Evolutionary conservation across 2,888 invertebrate species (phyloP), one percentile per base, ranked within the genome.

Genomic region (Mayetiola destructor): DNA sequence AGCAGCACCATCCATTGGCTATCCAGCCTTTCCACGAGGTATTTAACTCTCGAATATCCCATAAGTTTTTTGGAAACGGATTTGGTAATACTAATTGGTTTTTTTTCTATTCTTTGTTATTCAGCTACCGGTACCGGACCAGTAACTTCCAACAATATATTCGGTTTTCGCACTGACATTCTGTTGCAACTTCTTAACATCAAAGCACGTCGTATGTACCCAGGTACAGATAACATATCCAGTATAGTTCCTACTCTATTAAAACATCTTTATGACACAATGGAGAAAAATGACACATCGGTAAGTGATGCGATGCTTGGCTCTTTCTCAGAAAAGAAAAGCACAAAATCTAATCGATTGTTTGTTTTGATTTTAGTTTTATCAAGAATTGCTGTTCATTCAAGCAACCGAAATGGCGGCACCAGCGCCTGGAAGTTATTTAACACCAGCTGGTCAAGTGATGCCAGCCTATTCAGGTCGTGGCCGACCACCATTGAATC

Each of bases 201-300:
- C 66, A 71, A 72, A 61, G 73, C 83, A 55, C 75, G 78, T 56
- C 78, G 80, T 61, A 82, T 83, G 65, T 78, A 80, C 73, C 82
- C 82, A 32, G 76, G 75, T 61, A 73, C 81, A 67, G 72, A 73
- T 59, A 80, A 82, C 67, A 75, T 83, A 35, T 72, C 78, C 6
- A 77, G 77, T 62, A 74, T 81, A 66, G 70, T 82, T 63, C 81
- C 83, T 10, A 66, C 67, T 14, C 74, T 82, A 61, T 64, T 76
- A 57, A 70, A 75, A 60, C 72, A 74, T 56, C 72, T 84, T 56
- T 79, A 79, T 67, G 76, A 76, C 63, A 75, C 81, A 62, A 78
- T 82, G 64, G 77, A 71, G 57, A 66, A 64, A 56, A 68, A 68
- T n/a, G 67, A 71, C 64, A 66, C 69, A 40, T 66, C 68, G 56